Evolutionary conservation across 2,797 vertebrate species (phyloP), one percentile per base, ranked within the genome.

Genomic region (Sebastes jordani): DNA sequence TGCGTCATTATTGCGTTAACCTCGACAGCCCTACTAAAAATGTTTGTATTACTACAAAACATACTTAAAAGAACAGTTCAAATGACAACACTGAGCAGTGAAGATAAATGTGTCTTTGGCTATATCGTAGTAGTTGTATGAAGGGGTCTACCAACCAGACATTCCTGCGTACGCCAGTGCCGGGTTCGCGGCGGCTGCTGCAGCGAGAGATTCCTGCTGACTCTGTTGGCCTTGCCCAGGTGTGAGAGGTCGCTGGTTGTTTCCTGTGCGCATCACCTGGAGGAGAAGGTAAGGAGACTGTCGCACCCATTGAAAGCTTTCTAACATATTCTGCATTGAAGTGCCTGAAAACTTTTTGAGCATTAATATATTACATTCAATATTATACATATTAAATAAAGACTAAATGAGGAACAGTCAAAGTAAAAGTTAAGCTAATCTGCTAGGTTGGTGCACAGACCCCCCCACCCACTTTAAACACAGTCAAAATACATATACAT

Each of bases 151-250:
- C 92, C 81, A 87, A 99, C 98, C 98, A 95, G 97, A 89, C 97
- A 99, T 98, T 91, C 97, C 97, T 64, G 98, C 92, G 79, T 99
- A 99, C 46, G 98, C 97, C 93, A 99, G 94, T 64, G 98, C 96
- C 81, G 97, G 96, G 92, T 99, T 99, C 87, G 97, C 97, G 75
- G 97, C 94, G 30, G 93, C 93, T 29, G 93, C 97, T 70, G 97
- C 97, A 78, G 97, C 97, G 75, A 99, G 94, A 59, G 97, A 97
- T 85, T 99, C 98, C 92, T 99, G 98, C 84, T 99, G 98, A 89
- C 97, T 97, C 86, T 98, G 98, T 80, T 98, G 98, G 42, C 97
- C 95, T 93, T 99, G 98, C 18, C 89, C 98, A 10, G 98, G 98
- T 75, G 98, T 99, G 42, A 99, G 97, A 6, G 98, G 98, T 80